Evolutionary conservation across 2,888 invertebrate genomes (phyloP).

Genomic region (Campoplex nolae): DNA sequence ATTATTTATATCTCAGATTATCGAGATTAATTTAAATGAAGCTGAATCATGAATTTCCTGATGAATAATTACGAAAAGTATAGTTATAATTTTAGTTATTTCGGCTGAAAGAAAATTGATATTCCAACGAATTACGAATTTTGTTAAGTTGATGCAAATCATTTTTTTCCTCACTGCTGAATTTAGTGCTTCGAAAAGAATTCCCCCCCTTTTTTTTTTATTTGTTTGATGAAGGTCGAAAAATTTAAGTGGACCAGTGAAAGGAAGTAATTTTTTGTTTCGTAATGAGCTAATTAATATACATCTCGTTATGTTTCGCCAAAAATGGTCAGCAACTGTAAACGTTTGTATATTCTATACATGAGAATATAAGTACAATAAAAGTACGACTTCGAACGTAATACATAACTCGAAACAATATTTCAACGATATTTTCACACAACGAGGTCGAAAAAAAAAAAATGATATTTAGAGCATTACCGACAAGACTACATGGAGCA

Average conservation of each 20-base stretch:
- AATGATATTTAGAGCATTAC: slow-evolving; percentile 22
- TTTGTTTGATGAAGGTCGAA: not conserved
- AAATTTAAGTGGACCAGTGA: not conserved
- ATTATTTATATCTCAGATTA: not conserved
- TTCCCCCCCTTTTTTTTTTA: not conserved
- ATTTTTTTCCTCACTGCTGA: not conserved
- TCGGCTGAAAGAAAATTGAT: too few relatives aligned
- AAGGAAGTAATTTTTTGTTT: not conserved
- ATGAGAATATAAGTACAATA: not conserved
- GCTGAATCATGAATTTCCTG: too few relatives aligned
- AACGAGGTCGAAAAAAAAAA: not conserved
- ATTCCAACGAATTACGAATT: too few relatives aligned
- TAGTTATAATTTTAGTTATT: too few relatives aligned
- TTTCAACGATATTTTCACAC: slow-evolving; percentile 25
- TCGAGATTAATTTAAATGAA: not conserved
- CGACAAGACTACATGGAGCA: slow-evolving; percentile 22
- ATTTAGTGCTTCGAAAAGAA: not conserved
- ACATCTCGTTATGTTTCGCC: not conserved
- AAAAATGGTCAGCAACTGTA: not conserved
- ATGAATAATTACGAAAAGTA: too few relatives aligned
- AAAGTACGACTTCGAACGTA: not conserved
- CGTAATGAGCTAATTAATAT: not conserved
- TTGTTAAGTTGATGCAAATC: too few relatives aligned
- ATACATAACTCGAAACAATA: slow-evolving; percentile 4
- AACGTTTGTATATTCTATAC: not conserved